These are phyloP conservation scores for Tromatobia lineatoria DNA, from an alignment of 2,888 invertebrate species.

Conservation along the genomic window DNA sequence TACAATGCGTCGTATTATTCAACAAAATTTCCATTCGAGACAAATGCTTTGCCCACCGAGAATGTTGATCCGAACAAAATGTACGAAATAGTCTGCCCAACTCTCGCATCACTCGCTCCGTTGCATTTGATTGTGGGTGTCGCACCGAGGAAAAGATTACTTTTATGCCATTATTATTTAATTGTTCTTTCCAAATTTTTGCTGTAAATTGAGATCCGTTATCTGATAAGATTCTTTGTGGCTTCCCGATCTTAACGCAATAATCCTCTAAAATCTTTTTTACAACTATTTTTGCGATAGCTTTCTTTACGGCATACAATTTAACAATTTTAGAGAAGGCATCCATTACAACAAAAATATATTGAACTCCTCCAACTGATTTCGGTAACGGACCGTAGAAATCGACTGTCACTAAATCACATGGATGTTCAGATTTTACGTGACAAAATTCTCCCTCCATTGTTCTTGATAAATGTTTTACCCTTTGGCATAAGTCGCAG, in stretches of 20 bases:
- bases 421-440: conserved; percentile 39
- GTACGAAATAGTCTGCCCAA: conserved; percentile 61
- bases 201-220: conserved; percentile 48
- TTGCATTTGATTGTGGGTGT: conserved; percentile 52
- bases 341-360: conserved; percentile 58
- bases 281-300: conserved; percentile 25
- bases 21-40: conserved; percentile 28
- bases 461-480: conserved; percentile 48
- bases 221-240: conserved; percentile 27
- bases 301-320: conserved; percentile 30
- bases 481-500: conserved; percentile 59
- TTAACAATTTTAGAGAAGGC: conserved; percentile 3
- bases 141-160: conserved; percentile 56
- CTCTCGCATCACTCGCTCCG: conserved; percentile 67
- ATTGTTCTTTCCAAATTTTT: conserved; percentile 22
- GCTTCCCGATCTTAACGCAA: conserved; percentile 22
- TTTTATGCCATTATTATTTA: conserved; percentile 15
- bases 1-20: conserved; percentile 32
- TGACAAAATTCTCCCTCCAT: conserved; percentile 62
- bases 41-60: conserved; percentile 49
- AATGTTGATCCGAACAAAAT: conserved; percentile 44
- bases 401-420: conserved; percentile 63
- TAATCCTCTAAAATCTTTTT: conserved; percentile 34
- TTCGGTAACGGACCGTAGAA: conserved; percentile 66
- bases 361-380: conserved; percentile 61